Base-by-base conservation (phyloP, 2,888 invertebrate species). In the Ferrisia virgata region DNA sequence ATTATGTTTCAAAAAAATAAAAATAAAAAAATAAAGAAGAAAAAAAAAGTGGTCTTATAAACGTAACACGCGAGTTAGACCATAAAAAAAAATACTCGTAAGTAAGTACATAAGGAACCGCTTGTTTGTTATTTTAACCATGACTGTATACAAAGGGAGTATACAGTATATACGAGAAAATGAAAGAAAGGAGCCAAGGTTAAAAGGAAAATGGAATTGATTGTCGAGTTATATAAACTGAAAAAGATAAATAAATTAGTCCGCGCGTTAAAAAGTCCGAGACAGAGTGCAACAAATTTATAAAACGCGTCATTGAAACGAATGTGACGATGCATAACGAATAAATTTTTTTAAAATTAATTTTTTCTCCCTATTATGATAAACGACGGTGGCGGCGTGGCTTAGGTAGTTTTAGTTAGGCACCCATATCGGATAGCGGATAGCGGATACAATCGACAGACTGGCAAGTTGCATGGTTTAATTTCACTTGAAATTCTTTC, bases 171-270 rank as follows among this genome's bases (percentile, higher is more conserved):
- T n/a, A 72, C 72, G 33, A 72, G n/a, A 72, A 72, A 72, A 72
- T 72, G 36, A 72, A 72, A 72, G 72, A 72, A 72, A 72, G 72
- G 72, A 72, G 31, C 33, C 72, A 72, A 72, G 72, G 72, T 72
- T 72, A 33, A 33, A 36, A 33, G 72, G 25, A 72, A 72, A 33
- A 72, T 72, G 33, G 72, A 72, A n/a, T 72, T 25, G 72, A 72
- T 72, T 72, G 72, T 72, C 72, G 22, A 72, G 33, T 72, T 33
- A 72, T 18, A 72, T 72, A 72, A 72, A 33, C 33, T 72, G 4
- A 72, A 22, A 72, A 31, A 31, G 33, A 33, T 72, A 72, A 25
- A 64, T 64, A 64, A 64, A 31, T 72, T 72, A 72, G 33, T 31
- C 25, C n/a, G 33, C n/a, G 33, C 15, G 72, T n/a, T 33, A n/a